A percentile compares a stretch with the other conserved stretches of the same genome.
Conservation (phyloP, 1,140 invertebrate genomes). For the Pteromalus puparum region DNA sequence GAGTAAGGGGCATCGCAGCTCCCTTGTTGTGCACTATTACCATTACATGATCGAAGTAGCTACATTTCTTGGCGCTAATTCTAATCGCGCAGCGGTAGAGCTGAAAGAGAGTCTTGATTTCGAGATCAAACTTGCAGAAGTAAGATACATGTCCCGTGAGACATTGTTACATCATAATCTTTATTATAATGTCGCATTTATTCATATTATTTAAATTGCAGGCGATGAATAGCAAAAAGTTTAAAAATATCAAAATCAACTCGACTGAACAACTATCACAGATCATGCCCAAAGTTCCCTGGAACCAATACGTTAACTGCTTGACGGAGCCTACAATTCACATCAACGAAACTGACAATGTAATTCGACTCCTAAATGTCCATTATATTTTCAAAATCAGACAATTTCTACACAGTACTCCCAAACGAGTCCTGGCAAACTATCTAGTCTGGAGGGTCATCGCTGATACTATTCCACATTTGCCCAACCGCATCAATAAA, state of each 20-base stretch:
- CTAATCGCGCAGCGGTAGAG: background rate
- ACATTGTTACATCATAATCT: background rate
- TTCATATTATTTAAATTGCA: background rate
- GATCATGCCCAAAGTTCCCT: background rate
- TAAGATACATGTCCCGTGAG: background rate
- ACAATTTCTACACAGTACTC: background rate
- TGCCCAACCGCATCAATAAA: background rate
- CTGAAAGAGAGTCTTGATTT: background rate
- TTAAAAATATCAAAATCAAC: background rate
- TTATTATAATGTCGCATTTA: background rate
- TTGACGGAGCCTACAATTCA: background rate
- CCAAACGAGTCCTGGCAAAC: background rate
- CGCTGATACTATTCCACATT: background rate
- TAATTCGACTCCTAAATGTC: background rate
- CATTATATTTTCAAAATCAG: background rate
- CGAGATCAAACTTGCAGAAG: background rate
- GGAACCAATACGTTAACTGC: background rate
- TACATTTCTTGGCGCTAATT: background rate
- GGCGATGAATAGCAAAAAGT: background rate
- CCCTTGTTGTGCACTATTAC: background rate
- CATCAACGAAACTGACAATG: background rate
- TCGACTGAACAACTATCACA: background rate
- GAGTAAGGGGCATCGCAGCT: background rate
- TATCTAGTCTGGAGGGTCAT: background rate
- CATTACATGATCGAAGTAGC: background rate